Base-by-base conservation (phyloP, 2,113 vertebrate species). In the Corythoichthys haematopterus region DNA sequence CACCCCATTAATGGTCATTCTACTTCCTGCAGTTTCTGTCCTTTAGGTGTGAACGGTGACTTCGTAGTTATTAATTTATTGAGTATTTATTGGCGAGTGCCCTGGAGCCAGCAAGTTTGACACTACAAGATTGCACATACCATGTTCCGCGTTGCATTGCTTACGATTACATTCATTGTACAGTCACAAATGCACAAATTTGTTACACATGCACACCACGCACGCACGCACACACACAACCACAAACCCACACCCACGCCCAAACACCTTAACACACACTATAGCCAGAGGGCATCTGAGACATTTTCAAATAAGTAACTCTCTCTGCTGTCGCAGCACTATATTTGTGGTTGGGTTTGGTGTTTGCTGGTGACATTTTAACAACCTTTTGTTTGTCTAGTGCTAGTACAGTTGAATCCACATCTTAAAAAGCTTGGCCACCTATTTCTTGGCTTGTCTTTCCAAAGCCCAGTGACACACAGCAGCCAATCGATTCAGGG, bases 301-400 rank as follows among this genome's bases (percentile, higher is more conserved):
- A 81, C 84, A 84, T 84, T 85, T 71, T 75, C 77, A 79, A 78
- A 84, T 79, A 76, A 73, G 59, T 76, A 47, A 14, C 15, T 77
- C 68, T 80, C 69, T 79, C 40, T n/a, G 75, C 73, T 76, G 68
- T 62, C 7, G 8, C 56, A 63, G 78, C 59, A 37, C 67, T 52
- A 71, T 61, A 75, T 82, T 83, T 61, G 62, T 61, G 63, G 70
- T 45, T 38, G 55, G 70, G 70, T 59, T 53, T 72, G 57, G 46
- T 71, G 68, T 53, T 68, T 70, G 68, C 59, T 62, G 46, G 71
- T 87, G 84, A 89, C 84, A 89, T 87, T 87, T 89, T 63, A 85
- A 79, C 81, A 86, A 89, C 87, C 84, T 87, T 87, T 89, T 68
- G 50, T 85, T 80, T 75, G 83, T 62, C 43, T 70, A 84, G 84